Base-by-base conservation (phyloP, 2,113 vertebrate species). In the Neopipo cinnamomea region DNA sequence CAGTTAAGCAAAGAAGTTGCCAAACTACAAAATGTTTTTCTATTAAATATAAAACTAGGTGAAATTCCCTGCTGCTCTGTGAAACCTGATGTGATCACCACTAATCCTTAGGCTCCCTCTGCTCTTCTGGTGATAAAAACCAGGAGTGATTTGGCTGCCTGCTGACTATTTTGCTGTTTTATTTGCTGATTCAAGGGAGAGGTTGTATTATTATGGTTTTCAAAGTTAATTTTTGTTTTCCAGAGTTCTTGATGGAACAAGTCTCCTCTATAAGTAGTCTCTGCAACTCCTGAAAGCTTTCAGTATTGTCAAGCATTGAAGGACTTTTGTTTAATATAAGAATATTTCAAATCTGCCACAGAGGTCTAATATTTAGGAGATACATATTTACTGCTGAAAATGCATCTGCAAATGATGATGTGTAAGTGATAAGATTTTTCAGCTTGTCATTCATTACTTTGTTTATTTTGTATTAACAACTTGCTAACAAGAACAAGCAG, bases 81-180 rank as follows among this genome's bases (percentile, higher is more conserved):
- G 4, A 77, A 91, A 83, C 50, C n/a, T 46, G 53, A 20, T 79
- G 28, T 77, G 89, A 82, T 84, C 91, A 86, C 56, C 37, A 86
- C 52, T 19, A 88, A 79, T 82, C 82, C 85, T 55, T 65, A 86
- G 87, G 53, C 59, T 88, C 21, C 37, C 58, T 94, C 76, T 95
- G 96, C 79, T 89, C 70, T 87, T 95, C 73, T 95, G 73, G 79
- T 76, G 83, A 87, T 94, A 93, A 95, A 95, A 74, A 62, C n/a
- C 9, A 59, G 4, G 35, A 95, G 14, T 33, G 24, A 56, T 93
- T 89, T 91, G 62, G 20, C 50, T 85, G 50, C 33, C 33, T 89
- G 46, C 21, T 14, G 8, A 61, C 59, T 89, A 55, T 52, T 88
- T 55, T 50, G 22, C 41, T 66, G 37, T 9, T 91, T 84, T 58